A percentile compares a stretch with the other conserved stretches of the same genome.
These are phyloP conservation scores for Nomada fabriciana DNA, from an alignment of 2,888 invertebrate genomes.

Conservation along the genomic window DNA sequence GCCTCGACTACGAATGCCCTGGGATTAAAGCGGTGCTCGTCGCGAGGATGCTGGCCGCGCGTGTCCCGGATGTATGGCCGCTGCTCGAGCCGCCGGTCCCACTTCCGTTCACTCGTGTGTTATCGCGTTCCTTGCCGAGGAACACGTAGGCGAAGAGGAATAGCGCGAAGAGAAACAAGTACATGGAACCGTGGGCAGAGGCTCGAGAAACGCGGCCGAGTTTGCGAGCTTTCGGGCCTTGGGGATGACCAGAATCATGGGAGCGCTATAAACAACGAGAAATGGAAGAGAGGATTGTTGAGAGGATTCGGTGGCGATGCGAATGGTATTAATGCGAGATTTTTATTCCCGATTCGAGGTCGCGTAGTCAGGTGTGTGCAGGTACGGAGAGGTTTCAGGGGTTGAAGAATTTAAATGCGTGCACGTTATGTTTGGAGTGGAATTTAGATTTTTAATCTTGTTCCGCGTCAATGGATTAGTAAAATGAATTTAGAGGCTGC, in stretches of 20 bases:
- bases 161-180: constrained; percentile 57
- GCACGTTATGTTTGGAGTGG: too few species aligned
- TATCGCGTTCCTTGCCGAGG: constrained; percentile 34
- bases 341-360: background rate
- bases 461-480: too few species aligned
- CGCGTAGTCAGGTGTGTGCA: background rate
- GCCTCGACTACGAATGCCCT: constrained; percentile 58
- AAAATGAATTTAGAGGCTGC: too few species aligned
- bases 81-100: constrained; percentile 31
- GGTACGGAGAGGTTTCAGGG: too few species aligned
- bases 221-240: constrained; percentile 40
- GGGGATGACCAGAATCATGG: constrained; percentile 41
- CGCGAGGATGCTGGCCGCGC: constrained; percentile 18
- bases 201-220: constrained; percentile 27
- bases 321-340: background rate
- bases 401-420: too few species aligned
- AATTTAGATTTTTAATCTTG: too few species aligned
- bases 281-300: background rate
- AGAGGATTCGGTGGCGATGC: background rate
- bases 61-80: constrained; percentile 4
- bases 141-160: constrained; percentile 57
- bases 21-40: constrained; percentile 38
- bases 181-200: constrained; percentile 45
- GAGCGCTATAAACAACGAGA: constrained; percentile 38
- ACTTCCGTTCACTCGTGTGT: constrained; percentile 19